Conservation (phyloP, 2,797 vertebrate genomes). For the Cuniculus paca region DNA sequence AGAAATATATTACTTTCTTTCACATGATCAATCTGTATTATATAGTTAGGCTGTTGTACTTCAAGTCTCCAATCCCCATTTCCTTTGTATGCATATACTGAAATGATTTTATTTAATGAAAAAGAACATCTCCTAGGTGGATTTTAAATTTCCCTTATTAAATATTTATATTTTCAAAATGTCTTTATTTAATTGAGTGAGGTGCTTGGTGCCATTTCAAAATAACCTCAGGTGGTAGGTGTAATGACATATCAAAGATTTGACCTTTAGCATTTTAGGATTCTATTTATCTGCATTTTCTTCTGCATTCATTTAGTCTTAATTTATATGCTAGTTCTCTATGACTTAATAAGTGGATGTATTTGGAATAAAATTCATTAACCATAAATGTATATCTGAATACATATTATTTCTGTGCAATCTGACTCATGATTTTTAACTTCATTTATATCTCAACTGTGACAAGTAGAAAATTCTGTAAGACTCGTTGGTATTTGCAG, state of each 20-base stretch:
- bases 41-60: slow-evolving; percentile 72
- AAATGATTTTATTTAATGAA: slow-evolving; percentile 86
- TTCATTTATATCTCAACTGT: slow-evolving; percentile 52
- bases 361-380: slow-evolving; percentile 81
- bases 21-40: slow-evolving; percentile 68
- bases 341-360: slow-evolving; percentile 53
- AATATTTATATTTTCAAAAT: slow-evolving; percentile 90
- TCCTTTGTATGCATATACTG: slow-evolving; percentile 84
- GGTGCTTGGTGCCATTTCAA: slow-evolving; percentile 86
- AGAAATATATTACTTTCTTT: slow-evolving; percentile 74
- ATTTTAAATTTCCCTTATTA: slow-evolving; percentile 88
- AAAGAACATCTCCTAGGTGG: slow-evolving; percentile 84
- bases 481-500: slow-evolving; percentile 64
- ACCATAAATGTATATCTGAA: slow-evolving; percentile 73
- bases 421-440: slow-evolving; percentile 68
- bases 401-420: slow-evolving; percentile 54
- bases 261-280: slow-evolving; percentile 88
- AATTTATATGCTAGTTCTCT: slow-evolving; percentile 84
- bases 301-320: slow-evolving; percentile 84
- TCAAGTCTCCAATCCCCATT: slow-evolving; percentile 72
- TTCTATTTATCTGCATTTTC: slow-evolving; percentile 87
- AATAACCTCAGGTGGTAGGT: slow-evolving; percentile 85
- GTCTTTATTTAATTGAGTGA: slow-evolving; percentile 88
- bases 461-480: slow-evolving; percentile 75
- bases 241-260: slow-evolving; percentile 85